Base-by-base conservation (phyloP, 1,140 invertebrate species). In the Heliconius eleuchia region DNA sequence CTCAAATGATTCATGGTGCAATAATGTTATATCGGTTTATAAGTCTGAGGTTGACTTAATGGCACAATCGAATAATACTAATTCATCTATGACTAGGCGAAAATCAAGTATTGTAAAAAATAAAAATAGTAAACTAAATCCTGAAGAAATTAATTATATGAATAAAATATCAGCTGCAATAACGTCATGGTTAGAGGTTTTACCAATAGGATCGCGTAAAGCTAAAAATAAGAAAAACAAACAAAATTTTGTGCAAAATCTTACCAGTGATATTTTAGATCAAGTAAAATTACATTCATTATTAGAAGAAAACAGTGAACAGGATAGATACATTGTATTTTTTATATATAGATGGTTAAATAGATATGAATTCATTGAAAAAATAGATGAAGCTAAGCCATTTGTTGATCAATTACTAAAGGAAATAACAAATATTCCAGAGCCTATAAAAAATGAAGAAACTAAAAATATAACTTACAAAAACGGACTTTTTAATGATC, bases 321-420 rank as follows among this genome's bases (percentile, higher is more conserved):
- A 73, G 34, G 80, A 87, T 13, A 86, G 84, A 81, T 82, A 82
- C 46, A 73, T 84, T 66, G 70, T 46, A 27, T 86, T 85, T 71
- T 79, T 83, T 23, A 72, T 85, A 46, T 81, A 82, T 8, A 87
- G 80, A 79, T 89, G 88, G 88, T 70, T 89, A 1, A 78, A 76
- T 23, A 84, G 77, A 52, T 84, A 81, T 74, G 75, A 86, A 8
- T 77, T 82, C 57, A 87, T 83, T 71, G 80, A 84, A 30, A 75
- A 83, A 55, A n/a, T 76, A 16, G 74, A 81, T 42, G 74, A 84
- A 7, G 66, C 82, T 16, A 80, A 83, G 42, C 82, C 85, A 8
- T 80, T 78, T 50, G 74, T 88, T 11, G 71, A 80, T 27, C 50
- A 77, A 23, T 78, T 88, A 27, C 30, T 83, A 37, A 79, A 81